Evolutionary conservation across 1,140 invertebrate genomes (phyloP), one percentile per base, ranked within the genome.

Genomic region (Papilio polyxenes): DNA sequence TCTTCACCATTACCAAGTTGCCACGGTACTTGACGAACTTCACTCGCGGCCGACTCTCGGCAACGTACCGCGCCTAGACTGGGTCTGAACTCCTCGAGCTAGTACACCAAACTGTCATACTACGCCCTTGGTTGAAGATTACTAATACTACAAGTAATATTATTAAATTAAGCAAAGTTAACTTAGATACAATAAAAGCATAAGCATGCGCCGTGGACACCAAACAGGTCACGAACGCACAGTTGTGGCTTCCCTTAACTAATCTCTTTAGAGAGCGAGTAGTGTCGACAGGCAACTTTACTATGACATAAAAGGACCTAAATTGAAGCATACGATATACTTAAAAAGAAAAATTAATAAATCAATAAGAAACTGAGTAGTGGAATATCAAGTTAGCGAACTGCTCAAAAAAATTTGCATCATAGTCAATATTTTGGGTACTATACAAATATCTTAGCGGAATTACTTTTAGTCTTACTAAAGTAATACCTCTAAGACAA

Each of bases 91-190:
- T 62, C 77, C 37, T 79, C 89, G 88, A 86, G 80, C 82, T 85
- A 85, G 83, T 87, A 87, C 82, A 85, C 86, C 85, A 86, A 84
- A 94, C 91, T 92, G 91, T 81, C 89, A 90, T 88, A 85, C 84
- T 86, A 87, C 89, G 92, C 91, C 92, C 92, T 94, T 94, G 92
- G 90, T 90, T 89, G 90, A 90, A 92, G 90, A 93, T 92, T 93
- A 92, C 90, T 86, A 88, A 90, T 89, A 91, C 89, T 90, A 92
- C 92, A 93, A 90, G 89, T 90, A 91, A 89, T 91, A 91, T 95
- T 95, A 95, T 95, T 95, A 95, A 95, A 95, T 95, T 95, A 95
- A 94, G 89, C 87, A 84, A 90, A 91, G 89, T 91, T 89, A 90
- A 91, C 88, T 92, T 91, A 89, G 90, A 90, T 89, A 92, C 91